phyloP scores from a whole-genome alignment of 2,888 invertebrate species.

The Pimpla rufipes region DNA sequence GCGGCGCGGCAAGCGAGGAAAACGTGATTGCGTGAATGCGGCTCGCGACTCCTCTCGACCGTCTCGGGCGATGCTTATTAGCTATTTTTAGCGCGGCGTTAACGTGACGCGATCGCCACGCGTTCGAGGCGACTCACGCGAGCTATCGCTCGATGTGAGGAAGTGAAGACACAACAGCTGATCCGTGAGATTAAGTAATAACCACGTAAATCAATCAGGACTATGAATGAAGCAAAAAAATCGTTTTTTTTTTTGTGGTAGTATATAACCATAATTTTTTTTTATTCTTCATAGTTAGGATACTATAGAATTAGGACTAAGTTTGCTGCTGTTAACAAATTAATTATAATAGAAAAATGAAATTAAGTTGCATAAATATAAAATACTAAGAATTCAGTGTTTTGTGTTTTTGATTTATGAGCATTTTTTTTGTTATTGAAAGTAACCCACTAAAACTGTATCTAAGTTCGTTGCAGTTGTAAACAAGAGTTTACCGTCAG shows the following conservation, averaged over 20 bases:
- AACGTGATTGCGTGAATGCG: conserved; percentile 17
- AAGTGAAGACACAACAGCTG: not conserved
- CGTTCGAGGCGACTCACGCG: not conserved
- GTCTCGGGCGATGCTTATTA: conserved; percentile 9
- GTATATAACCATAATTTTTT: not conserved
- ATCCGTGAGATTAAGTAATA: not conserved
- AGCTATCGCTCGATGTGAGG: not conserved
- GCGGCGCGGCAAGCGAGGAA: not conserved
- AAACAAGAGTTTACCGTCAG: no score
- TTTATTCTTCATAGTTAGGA: not conserved
- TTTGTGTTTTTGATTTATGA: no score
- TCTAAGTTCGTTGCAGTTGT: no score
- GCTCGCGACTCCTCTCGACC: conserved; percentile 3
- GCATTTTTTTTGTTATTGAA: no score
- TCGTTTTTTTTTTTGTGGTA: not conserved
- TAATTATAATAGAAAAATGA: not conserved
- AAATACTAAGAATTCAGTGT: no score
- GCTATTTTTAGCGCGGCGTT: conserved; percentile 3
- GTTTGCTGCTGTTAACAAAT: not conserved
- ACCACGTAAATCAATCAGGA: not conserved
- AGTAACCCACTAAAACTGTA: no score
- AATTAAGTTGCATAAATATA: no score
- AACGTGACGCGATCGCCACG: not conserved
- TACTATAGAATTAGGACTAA: not conserved
- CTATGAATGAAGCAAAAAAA: not conserved